Evolutionary conservation across 2,113 vertebrate species (phyloP), one percentile per base, ranked within the genome.

Genomic region (Ptychochromis oligacanthus): DNA sequence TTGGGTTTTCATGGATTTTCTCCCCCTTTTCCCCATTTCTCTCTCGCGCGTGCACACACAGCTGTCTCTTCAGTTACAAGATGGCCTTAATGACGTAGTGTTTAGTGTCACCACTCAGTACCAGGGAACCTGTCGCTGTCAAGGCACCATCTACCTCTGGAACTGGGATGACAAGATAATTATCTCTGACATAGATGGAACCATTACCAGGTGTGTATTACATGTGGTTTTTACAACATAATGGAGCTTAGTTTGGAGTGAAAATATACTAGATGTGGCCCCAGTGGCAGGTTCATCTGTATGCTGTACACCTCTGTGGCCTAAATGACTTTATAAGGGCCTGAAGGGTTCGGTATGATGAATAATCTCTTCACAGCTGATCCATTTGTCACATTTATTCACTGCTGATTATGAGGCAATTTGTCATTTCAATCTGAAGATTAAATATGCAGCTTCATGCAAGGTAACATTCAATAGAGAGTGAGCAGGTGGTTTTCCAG

Each of bases 71-170:
- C 98, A 98, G 93, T 90, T 99, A 79, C 97, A 97, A 94, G 98
- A 97, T 0, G 98, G 98, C 28, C 97, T 97, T 13, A 99, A 99
- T 0, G 97, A 98, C 4, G 97, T 96, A 43, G 94, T 97, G 17
- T 99, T 99, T 83, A 99, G 98, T 4, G 98, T 99, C 70, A 99
- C 98, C 70, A 99, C 98, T 0, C 98, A 99, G 92, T 99, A 99
- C 88, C 98, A 99, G 91, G 98, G 98, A 87, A 99, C 98, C 0
- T 99, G 97, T 22, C 97, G 98, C 82, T 99, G 98, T 0, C 97
- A 99, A 87, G 98, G 98, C 87, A 99, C 97, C 91, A 98, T 99
- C 93, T 99, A 99, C 93, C 90, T 99, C 4, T 99, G 98, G 98
- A 96, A 98, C 79, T 99, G 98, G 98, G 97, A 99, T 8, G 98